phyloP scores from a whole-genome alignment of 2,888 invertebrate species.

The Metacarcinus magister region DNA sequence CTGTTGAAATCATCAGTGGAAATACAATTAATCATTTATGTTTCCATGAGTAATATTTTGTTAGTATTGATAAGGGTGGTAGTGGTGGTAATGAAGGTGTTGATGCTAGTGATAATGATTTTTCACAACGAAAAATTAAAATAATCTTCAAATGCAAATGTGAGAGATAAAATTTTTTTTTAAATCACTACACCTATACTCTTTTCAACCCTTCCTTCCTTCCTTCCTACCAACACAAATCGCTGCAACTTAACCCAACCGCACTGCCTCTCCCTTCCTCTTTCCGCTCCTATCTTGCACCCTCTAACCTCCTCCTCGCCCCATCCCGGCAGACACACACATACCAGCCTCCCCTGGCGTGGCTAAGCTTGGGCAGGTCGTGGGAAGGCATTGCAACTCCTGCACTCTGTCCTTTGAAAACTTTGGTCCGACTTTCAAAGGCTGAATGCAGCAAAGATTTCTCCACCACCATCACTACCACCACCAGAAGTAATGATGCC shows the following conservation, averaged over 20 bases:
- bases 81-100: no score
- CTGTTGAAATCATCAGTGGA: no score
- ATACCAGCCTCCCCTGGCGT: neutral
- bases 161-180: no score
- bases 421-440: neutral
- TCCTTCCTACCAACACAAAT: neutral
- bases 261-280: neutral
- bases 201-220: no score
- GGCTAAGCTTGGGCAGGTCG: neutral
- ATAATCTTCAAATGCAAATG: no score
- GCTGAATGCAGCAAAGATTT: slow-evolving; percentile 29
- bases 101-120: no score
- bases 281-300: no score
- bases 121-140: no score
- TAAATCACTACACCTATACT: neutral
- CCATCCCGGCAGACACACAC: neutral
- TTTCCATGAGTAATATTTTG: no score
- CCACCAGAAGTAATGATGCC: neutral
- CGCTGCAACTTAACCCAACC: neutral
- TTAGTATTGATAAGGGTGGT: no score
- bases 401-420: neutral
- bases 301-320: neutral
- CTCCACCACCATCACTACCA: neutral
- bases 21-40: no score
- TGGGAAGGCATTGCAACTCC: neutral